phyloP scores from a whole-genome alignment of 1,140 invertebrate genomes.

The Danaus melanippus region DNA sequence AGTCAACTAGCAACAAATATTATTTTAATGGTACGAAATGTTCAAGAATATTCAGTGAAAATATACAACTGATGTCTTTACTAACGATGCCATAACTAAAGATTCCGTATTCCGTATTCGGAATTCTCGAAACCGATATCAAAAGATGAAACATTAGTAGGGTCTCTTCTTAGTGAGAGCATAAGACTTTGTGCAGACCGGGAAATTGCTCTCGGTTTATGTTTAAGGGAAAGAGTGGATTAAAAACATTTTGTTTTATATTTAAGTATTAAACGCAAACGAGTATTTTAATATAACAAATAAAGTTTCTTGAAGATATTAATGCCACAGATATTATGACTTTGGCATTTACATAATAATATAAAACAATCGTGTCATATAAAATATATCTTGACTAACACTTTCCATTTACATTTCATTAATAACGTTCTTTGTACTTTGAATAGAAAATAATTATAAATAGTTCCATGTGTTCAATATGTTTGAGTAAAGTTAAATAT shows the following conservation, averaged over 20 bases:
- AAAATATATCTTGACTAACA: too few relatives aligned
- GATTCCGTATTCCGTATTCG: not conserved
- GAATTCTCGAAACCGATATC: too few relatives aligned
- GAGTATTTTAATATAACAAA: slow-evolving; percentile 5
- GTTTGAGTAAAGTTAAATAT: too few relatives aligned
- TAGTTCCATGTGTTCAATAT: too few relatives aligned
- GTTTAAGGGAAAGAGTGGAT: slow-evolving; percentile 28
- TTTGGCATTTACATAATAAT: too few relatives aligned
- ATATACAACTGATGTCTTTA: not conserved
- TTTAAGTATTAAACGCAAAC: slow-evolving; percentile 20
- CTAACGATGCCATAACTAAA: not conserved
- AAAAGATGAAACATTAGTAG: slow-evolving; percentile 11
- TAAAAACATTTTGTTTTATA: slow-evolving; percentile 43
- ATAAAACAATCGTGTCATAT: too few relatives aligned
- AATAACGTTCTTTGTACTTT: too few relatives aligned
- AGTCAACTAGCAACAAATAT: too few relatives aligned
- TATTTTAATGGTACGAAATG: slow-evolving; percentile 6
- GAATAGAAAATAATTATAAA: too few relatives aligned
- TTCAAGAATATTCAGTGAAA: slow-evolving; percentile 3
- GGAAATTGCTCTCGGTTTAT: slow-evolving; percentile 41
- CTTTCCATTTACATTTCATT: too few relatives aligned
- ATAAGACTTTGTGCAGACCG: slow-evolving; percentile 34
- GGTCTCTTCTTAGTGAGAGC: slow-evolving; percentile 17
- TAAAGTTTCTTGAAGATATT: too few relatives aligned
- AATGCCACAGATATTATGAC: too few relatives aligned